Conservation (phyloP, 2,888 invertebrate species). For the Eristalis arbustorum region DNA sequence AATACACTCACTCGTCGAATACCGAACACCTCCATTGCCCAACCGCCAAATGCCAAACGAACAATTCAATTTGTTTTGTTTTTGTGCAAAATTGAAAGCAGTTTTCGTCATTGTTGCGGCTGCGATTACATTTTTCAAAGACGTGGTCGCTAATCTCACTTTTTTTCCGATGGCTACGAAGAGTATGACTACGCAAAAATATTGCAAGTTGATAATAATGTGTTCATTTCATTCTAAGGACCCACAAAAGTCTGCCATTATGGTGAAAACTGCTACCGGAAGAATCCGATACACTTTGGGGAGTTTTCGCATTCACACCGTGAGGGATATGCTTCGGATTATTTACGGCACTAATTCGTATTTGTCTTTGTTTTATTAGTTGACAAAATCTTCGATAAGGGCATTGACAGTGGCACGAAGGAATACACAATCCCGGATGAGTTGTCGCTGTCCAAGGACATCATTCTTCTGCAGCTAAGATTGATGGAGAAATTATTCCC, state of each 20-base stretch:
- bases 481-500: slow-evolving; percentile 80
- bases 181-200: slow-evolving; percentile 20
- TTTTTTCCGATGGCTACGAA: slow-evolving; percentile 23
- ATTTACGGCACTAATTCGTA: not conserved
- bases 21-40: not conserved
- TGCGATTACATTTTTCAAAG: not conserved
- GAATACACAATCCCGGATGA: slow-evolving; percentile 82
- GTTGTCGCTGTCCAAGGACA: slow-evolving; percentile 81
- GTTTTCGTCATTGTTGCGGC: not conserved
- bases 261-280: slow-evolving; percentile 89
- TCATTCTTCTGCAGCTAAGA: slow-evolving; percentile 84
- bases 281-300: slow-evolving; percentile 91
- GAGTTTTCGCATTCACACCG: slow-evolving; percentile 91
- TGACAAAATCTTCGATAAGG: slow-evolving; percentile 83
- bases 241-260: slow-evolving; percentile 85
- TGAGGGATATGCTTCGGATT: slow-evolving; percentile 78
- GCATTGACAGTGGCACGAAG: slow-evolving; percentile 78
- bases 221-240: slow-evolving; percentile 27
- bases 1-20: not conserved
- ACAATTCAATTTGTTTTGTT: not conserved
- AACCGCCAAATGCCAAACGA: not conserved
- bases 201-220: slow-evolving; percentile 15
- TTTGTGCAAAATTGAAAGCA: not conserved
- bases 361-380: slow-evolving; percentile 81
- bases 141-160: not conserved